phyloP scores from a whole-genome alignment of 2,888 invertebrate species.

The Byasa hedistus region DNA sequence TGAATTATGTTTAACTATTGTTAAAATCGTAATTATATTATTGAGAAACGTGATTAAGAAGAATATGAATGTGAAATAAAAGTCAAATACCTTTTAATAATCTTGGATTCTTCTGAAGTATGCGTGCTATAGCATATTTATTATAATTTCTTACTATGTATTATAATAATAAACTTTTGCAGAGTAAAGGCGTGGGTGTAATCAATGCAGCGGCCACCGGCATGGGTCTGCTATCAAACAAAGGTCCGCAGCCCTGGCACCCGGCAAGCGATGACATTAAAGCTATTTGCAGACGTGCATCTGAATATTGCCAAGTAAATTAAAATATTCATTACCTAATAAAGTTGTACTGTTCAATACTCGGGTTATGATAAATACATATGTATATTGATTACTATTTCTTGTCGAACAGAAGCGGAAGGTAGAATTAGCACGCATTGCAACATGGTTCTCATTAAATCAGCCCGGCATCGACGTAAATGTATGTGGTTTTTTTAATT shows the following conservation, averaged over 20 bases:
- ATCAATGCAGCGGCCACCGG: conserved; percentile 91
- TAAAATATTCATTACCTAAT: not conserved
- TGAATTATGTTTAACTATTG: no score
- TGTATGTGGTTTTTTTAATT: conserved; percentile 88
- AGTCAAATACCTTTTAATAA: no score
- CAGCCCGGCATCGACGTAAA: conserved; percentile 84
- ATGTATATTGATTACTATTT: no score
- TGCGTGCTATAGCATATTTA: no score
- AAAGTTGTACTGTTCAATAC: not conserved
- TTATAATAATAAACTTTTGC: conserved; percentile 26
- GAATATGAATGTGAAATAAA: no score
- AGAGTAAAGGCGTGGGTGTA: conserved; percentile 86
- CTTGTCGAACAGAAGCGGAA: conserved; percentile 45
- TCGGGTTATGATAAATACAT: no score
- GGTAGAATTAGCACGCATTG: conserved; percentile 86
- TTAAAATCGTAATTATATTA: no score
- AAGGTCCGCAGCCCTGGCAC: conserved; percentile 90
- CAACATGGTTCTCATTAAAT: conserved; percentile 82
- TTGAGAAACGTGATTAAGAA: no score
- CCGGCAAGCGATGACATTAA: conserved; percentile 84
- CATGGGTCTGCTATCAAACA: conserved; percentile 89
- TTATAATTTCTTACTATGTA: not conserved
- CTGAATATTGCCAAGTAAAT: conserved; percentile 82
- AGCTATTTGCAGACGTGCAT: conserved; percentile 80
- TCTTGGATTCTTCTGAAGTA: no score